Conservation (phyloP, 2,888 invertebrate species). For the Lasioglossum zephyrum region DNA sequence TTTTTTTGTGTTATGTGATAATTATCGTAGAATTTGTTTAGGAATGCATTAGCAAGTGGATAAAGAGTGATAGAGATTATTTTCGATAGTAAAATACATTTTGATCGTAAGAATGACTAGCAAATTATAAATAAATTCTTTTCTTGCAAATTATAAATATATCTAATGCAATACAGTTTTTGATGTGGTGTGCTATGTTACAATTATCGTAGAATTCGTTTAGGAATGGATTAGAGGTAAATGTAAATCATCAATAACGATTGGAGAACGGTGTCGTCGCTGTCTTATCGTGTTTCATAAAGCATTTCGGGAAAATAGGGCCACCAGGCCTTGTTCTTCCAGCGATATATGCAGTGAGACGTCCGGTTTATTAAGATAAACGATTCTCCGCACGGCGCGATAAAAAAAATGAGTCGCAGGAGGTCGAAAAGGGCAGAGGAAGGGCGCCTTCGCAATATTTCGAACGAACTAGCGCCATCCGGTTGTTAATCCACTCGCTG, state of each 20-base stretch:
- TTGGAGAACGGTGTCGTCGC: conserved; percentile 18
- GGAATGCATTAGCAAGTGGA: not conserved
- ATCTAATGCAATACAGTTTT: not conserved
- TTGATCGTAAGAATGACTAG: no score
- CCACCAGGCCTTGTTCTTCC: conserved; percentile 45
- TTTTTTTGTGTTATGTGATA: not conserved
- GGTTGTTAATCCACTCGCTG: conserved; percentile 72
- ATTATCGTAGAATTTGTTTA: not conserved
- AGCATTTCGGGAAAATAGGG: conserved; percentile 28
- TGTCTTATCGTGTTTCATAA: conserved; percentile 12
- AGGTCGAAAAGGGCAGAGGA: conserved; percentile 65
- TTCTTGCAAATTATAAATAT: no score
- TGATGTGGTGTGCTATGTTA: not conserved
- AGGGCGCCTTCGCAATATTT: conserved; percentile 69
- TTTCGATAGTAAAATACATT: not conserved
- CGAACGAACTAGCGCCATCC: conserved; percentile 68
- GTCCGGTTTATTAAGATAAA: conserved; percentile 68
- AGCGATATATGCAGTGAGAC: conserved; percentile 59
- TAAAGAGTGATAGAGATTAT: no score
- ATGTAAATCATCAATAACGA: conserved; percentile 39
- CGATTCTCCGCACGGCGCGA: conserved; percentile 52
- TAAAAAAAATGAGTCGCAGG: conserved; percentile 62
- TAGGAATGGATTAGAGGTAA: not conserved
- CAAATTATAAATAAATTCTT: not conserved
- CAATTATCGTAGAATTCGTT: not conserved